A percentile compares a stretch with the other conserved stretches of the same genome.
phyloP scores from a whole-genome alignment of 2,888 invertebrate species.

The Acanthosepion pharaonis region DNA sequence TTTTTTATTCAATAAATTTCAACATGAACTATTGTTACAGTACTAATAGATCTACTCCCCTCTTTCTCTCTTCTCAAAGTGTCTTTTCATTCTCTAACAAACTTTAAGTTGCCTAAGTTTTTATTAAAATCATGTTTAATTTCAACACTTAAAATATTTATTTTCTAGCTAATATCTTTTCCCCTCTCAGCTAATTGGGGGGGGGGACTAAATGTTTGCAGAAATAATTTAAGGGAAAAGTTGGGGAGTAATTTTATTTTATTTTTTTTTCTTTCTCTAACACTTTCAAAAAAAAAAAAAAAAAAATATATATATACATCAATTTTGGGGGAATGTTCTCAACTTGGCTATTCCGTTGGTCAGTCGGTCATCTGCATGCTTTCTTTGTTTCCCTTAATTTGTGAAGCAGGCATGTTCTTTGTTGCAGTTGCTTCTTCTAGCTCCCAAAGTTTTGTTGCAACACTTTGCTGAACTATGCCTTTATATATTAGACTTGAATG shows the following conservation, averaged over 20 bases:
- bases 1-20: neutral
- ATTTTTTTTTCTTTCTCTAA: neutral
- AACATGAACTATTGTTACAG: neutral
- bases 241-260: neutral
- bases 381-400: slow-evolving; percentile 15
- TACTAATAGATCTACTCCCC: no score
- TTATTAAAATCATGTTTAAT: neutral
- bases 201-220: neutral
- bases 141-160: neutral
- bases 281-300: neutral
- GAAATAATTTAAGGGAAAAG: neutral
- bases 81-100: neutral
- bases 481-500: slow-evolving; percentile 33
- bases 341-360: slow-evolving; percentile 6
- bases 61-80: no score
- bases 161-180: neutral
- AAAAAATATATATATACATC: neutral
- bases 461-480: slow-evolving; percentile 33
- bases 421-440: slow-evolving; percentile 24
- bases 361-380: slow-evolving; percentile 17
- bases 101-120: neutral
- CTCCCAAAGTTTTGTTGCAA: slow-evolving; percentile 33
- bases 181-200: neutral
- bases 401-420: slow-evolving; percentile 35
- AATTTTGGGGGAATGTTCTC: neutral